phyloP scores from a whole-genome alignment of 2,113 vertebrate species.

The Tachuris rubrigastra region DNA sequence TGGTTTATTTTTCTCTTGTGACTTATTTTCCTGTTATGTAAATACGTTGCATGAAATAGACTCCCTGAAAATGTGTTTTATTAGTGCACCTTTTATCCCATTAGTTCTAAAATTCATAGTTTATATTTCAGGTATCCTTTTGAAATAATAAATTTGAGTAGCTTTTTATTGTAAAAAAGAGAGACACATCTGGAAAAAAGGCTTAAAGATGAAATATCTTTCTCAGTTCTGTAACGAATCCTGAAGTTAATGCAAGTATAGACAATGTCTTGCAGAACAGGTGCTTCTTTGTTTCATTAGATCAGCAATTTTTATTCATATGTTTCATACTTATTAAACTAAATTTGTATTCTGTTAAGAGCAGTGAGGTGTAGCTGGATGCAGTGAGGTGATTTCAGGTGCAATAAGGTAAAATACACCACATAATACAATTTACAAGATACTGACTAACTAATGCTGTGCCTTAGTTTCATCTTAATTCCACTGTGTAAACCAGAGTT shows the following conservation, averaged over 20 bases:
- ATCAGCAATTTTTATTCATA: background rate
- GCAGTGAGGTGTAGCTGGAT: background rate
- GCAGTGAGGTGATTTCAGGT: background rate
- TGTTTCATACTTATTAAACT: background rate
- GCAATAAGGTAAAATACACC: background rate
- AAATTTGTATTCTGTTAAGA: background rate
- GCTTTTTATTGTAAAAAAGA: conserved; percentile 17
- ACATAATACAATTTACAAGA: background rate
- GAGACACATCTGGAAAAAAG: background rate
- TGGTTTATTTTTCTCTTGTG: background rate
- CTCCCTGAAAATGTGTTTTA: background rate
- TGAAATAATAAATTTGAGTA: conserved; percentile 43
- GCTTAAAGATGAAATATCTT: background rate
- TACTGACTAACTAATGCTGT: background rate
- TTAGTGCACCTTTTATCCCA: background rate
- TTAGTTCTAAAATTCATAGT: conserved; percentile 4
- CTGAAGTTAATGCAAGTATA: background rate
- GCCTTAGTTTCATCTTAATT: background rate
- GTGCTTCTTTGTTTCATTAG: background rate
- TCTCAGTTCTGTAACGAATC: background rate
- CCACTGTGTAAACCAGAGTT: background rate
- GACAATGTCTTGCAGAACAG: background rate
- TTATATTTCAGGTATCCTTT: background rate
- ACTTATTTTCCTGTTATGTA: background rate
- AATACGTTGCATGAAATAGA: background rate